Evolutionary conservation across 2,113 vertebrate species (phyloP).

Genomic region (Grammomys dolichurus): DNA sequence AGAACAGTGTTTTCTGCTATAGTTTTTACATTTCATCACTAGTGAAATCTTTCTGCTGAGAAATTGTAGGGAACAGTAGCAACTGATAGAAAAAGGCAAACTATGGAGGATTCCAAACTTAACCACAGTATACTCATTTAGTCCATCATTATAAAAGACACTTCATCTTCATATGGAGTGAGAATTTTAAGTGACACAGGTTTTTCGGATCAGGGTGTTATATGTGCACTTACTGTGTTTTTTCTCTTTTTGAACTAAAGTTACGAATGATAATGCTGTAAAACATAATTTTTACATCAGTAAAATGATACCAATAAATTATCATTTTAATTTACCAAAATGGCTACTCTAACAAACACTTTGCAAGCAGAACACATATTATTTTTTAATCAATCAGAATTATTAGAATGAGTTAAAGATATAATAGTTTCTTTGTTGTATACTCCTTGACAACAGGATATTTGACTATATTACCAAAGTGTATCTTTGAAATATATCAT

Average conservation of each 20-base stretch:
- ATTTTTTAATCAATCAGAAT: too few relatives aligned
- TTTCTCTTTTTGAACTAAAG: neutral
- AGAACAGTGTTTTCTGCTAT: neutral
- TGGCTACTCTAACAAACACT: too few relatives aligned
- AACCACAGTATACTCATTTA: neutral
- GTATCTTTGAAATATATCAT: too few relatives aligned
- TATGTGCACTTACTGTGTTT: neutral
- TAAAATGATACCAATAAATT: too few relatives aligned
- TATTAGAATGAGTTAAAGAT: too few relatives aligned
- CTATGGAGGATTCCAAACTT: neutral
- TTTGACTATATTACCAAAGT: too few relatives aligned
- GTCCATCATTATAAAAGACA: neutral
- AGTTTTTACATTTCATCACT: neutral
- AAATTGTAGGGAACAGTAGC: neutral
- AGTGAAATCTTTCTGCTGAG: neutral
- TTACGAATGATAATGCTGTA: neutral
- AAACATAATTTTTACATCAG: neutral
- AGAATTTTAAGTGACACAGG: neutral
- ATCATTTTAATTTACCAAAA: too few relatives aligned
- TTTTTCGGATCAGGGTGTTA: neutral
- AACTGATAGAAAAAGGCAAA: neutral
- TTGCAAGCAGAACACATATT: too few relatives aligned
- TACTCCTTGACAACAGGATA: too few relatives aligned
- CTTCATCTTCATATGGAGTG: neutral
- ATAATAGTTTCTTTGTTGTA: too few relatives aligned